phyloP scores from a whole-genome alignment of 2,113 vertebrate species.

The Jaculus jaculus region DNA sequence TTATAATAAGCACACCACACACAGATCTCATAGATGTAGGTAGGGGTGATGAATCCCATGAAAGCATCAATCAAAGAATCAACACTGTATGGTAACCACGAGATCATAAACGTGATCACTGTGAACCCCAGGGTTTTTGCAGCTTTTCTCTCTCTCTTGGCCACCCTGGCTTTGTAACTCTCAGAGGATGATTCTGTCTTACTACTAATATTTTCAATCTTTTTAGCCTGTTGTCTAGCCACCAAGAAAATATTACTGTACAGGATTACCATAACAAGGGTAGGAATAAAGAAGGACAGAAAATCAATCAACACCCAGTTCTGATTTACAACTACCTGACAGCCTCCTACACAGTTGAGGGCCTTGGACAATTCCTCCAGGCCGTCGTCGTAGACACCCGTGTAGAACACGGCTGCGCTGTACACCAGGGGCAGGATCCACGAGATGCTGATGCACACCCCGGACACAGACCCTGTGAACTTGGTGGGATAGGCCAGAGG shows the following conservation, averaged over 20 bases:
- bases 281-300: constrained; percentile 49
- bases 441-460: constrained; percentile 27
- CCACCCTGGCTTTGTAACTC: constrained; percentile 64
- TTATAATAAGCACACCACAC: constrained; percentile 67
- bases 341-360: constrained; percentile 5
- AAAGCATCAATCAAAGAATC: constrained; percentile 62
- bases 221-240: constrained; percentile 49
- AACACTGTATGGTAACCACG: constrained; percentile 31
- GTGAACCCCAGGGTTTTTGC: constrained; percentile 56
- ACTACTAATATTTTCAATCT: constrained; percentile 26
- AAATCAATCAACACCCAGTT: constrained; percentile 67
- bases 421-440: constrained; percentile 42
- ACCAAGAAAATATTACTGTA: constrained; percentile 59
- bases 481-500: constrained; percentile 63
- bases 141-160: constrained; percentile 63
- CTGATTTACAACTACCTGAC: constrained; percentile 55
- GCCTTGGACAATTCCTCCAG: background rate
- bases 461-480: constrained; percentile 10
- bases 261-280: constrained; percentile 22
- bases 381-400: constrained; percentile 9
- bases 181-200: background rate
- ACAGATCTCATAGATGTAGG: constrained; percentile 65
- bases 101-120: constrained; percentile 36
- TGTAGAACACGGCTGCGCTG: constrained; percentile 50
- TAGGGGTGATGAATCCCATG: constrained; percentile 51